A percentile compares a stretch with the other conserved stretches of the same genome.
phyloP scores from a whole-genome alignment of 2,888 invertebrate species.

The Junonia oenone region DNA sequence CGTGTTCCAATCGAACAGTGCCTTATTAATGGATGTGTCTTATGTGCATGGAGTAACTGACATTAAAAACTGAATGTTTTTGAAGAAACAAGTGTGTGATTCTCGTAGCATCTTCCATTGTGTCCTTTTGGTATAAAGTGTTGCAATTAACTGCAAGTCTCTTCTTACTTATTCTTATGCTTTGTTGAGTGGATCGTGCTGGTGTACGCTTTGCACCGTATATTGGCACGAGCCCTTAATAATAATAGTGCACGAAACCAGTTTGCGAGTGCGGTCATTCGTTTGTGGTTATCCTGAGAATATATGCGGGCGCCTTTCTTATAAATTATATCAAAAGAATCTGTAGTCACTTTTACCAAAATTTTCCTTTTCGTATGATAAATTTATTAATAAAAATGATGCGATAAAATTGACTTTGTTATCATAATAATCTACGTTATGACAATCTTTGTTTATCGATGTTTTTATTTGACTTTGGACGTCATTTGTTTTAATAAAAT shows the following conservation, averaged over 20 bases:
- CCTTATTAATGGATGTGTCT: slow-evolving; percentile 74
- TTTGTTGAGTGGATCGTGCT: slow-evolving; percentile 60
- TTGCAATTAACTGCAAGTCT: slow-evolving; percentile 46
- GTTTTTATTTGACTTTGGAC: neutral
- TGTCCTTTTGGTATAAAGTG: slow-evolving; percentile 74
- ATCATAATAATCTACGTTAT: neutral
- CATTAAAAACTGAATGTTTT: slow-evolving; percentile 45
- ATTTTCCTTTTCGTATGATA: neutral
- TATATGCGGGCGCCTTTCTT: slow-evolving; percentile 68
- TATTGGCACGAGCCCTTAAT: slow-evolving; percentile 77
- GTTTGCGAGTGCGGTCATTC: slow-evolving; percentile 73
- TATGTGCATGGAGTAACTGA: slow-evolving; percentile 65
- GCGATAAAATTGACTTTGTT: neutral
- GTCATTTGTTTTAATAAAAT: neutral
- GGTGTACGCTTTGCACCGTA: slow-evolving; percentile 61
- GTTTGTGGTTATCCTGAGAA: slow-evolving; percentile 70
- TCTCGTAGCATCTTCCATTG: slow-evolving; percentile 54
- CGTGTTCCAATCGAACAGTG: slow-evolving; percentile 55
- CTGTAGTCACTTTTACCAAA: neutral
- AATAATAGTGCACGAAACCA: slow-evolving; percentile 78
- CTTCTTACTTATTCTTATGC: slow-evolving; percentile 48
- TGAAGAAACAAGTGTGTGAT: slow-evolving; percentile 53
- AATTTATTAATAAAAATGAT: neutral
- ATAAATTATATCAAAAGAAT: slow-evolving; percentile 45
- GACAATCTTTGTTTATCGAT: slow-evolving; percentile 8